phyloP scores from a whole-genome alignment of 2,797 vertebrate species.

The Sebastiscus albofasciatus region DNA sequence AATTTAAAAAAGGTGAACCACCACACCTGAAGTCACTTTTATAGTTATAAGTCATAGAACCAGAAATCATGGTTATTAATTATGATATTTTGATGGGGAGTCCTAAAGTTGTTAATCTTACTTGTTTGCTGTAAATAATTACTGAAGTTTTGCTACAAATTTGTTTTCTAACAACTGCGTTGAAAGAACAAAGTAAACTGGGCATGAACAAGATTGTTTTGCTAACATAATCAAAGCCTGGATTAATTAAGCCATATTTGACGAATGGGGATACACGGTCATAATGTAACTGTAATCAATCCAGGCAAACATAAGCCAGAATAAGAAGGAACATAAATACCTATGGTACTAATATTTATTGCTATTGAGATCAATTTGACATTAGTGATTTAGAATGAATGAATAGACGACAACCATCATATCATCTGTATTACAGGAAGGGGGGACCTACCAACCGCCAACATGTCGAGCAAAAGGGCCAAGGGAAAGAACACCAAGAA shows the following conservation, averaged over 20 bases:
- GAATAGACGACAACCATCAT: background rate
- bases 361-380: background rate
- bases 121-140: background rate
- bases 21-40: background rate
- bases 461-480: slow-evolving; percentile 94
- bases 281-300: background rate
- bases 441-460: slow-evolving; percentile 53
- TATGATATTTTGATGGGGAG: background rate
- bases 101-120: background rate
- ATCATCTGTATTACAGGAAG: slow-evolving; percentile 27
- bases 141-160: background rate
- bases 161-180: background rate
- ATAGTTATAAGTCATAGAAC: background rate
- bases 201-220: background rate
- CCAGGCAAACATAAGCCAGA: background rate
- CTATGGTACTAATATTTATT: background rate
- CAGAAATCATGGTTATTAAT: background rate
- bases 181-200: background rate
- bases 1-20: background rate
- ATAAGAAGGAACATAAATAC: background rate
- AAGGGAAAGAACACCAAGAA: slow-evolving; percentile 97
- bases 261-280: background rate
- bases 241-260: background rate
- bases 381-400: too few species aligned
- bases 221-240: background rate